Evolutionary conservation across 2,113 vertebrate species (phyloP).

Genomic region (Harpagus bidentatus): DNA sequence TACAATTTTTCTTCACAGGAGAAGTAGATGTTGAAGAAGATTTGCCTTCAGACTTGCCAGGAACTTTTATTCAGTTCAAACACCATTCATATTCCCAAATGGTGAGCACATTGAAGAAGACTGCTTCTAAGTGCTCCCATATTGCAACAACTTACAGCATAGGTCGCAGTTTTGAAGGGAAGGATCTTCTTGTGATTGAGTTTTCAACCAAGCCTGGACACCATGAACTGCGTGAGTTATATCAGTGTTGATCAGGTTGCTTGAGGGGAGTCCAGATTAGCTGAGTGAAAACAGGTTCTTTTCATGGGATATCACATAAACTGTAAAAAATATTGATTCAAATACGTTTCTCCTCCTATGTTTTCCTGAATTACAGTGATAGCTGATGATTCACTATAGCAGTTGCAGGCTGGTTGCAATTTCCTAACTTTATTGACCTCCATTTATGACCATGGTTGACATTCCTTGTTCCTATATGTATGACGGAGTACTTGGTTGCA

Average conservation of each 20-base stretch:
- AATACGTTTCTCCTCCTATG: neutral
- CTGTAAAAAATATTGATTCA: neutral
- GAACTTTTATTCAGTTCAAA: constrained; percentile 84
- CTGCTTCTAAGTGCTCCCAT: constrained; percentile 84
- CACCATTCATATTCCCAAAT: constrained; percentile 90
- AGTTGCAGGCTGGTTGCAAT: neutral
- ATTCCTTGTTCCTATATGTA: neutral
- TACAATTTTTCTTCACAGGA: constrained; percentile 20
- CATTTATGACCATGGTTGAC: neutral
- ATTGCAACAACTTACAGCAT: constrained; percentile 91
- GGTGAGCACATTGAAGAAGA: constrained; percentile 85
- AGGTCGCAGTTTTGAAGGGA: constrained; percentile 89
- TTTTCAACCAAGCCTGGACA: constrained; percentile 89
- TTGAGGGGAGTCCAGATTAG: neutral
- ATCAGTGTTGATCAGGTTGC: neutral
- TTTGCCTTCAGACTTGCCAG: constrained; percentile 66
- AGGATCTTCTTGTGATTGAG: constrained; percentile 91
- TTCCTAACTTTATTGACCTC: neutral
- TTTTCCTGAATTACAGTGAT: neutral
- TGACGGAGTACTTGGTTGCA: neutral
- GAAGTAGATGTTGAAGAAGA: constrained; percentile 56
- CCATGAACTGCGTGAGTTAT: constrained; percentile 88
- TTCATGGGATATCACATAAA: neutral
- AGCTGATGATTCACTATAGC: neutral
- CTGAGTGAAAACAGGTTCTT: neutral